Evolutionary conservation across 2,888 invertebrate genomes (phyloP), one percentile per base, ranked within the genome.

Genomic region (Prenolepis imparis): DNA sequence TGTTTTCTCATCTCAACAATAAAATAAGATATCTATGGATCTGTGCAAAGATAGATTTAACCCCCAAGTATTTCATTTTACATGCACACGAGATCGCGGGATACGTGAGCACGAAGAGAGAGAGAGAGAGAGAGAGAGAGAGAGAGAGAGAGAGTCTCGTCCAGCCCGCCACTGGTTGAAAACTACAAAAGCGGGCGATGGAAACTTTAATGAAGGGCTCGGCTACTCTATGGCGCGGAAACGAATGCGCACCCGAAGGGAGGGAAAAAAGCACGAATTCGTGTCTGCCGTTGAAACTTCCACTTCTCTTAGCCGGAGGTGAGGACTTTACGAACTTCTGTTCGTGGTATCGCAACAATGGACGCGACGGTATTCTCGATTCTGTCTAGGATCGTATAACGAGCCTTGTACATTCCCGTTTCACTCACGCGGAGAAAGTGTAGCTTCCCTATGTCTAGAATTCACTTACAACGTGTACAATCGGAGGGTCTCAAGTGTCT

Each of bases 171-270:
- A 84, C 77, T 82, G 82, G 81, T 84, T 82, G 86, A 82, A 85
- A 91, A 91, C 88, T 89, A 90, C 86, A 90, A 90, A 90, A 91
- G 90, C 86, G 68, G 80, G 70, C 82, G 85, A 66, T 84, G 82
- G 85, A 90, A 90, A 92, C 86, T 91, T 92, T 91, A 91, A 91
- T 89, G 90, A 91, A 92, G 87, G 87, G 59, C 84, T 85, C 81
- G 77, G 63, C 78, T 61, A 66, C 82, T 82, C 59, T 48, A 70
- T 55, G 59, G 39, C 32, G 67, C 44, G n/a, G 67, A 52, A 72
- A 63, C 72, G 72, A 74, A 66, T 73, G 67, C 32, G 73, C 52
- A 12, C 8, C n/a, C n/a, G n/a, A 52, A 52, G n/a, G 52, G 55
- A 11, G 52, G 28, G 55, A 48, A 82, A 78, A 84, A 83, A 84